A percentile compares a stretch with the other conserved stretches of the same genome.
Evolutionary conservation across 2,797 vertebrate genomes (phyloP).

Genomic region (Falco columbarius): DNA sequence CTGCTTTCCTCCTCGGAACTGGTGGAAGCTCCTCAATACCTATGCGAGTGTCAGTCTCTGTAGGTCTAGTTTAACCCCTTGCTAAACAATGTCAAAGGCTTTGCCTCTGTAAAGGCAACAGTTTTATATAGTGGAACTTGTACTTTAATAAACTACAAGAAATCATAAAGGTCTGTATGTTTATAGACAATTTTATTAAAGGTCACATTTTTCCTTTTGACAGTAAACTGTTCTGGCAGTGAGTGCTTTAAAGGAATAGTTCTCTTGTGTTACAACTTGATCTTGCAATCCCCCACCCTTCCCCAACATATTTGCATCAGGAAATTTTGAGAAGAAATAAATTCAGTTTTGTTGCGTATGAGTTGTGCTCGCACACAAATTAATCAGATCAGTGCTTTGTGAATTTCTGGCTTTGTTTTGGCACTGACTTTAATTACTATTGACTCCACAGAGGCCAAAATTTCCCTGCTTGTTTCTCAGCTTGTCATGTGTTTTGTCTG

Average conservation of each 20-base stretch:
- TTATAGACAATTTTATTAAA: background rate
- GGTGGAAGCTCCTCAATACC: background rate
- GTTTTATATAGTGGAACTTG: background rate
- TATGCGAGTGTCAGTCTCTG: accelerated
- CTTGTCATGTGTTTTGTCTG: conserved; percentile 1
- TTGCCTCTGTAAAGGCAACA: background rate
- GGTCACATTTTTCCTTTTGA: background rate
- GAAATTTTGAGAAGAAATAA: background rate
- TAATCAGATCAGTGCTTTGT: background rate
- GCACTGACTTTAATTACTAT: background rate
- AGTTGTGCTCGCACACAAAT: background rate
- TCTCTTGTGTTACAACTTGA: background rate
- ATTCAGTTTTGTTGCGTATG: background rate
- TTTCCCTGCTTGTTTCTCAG: background rate
- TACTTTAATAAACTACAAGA: background rate
- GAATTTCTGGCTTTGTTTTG: conserved; percentile 1
- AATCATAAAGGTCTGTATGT: background rate
- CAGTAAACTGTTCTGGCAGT: background rate
- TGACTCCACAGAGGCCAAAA: background rate
- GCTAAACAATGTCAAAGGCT: background rate
- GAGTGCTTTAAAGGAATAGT: background rate
- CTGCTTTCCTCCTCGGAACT: background rate
- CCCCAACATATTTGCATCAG: background rate
- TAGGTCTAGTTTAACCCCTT: background rate
- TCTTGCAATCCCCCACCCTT: background rate